Conservation (phyloP, 1,140 invertebrate species). For the Drosophila santomea region DNA sequence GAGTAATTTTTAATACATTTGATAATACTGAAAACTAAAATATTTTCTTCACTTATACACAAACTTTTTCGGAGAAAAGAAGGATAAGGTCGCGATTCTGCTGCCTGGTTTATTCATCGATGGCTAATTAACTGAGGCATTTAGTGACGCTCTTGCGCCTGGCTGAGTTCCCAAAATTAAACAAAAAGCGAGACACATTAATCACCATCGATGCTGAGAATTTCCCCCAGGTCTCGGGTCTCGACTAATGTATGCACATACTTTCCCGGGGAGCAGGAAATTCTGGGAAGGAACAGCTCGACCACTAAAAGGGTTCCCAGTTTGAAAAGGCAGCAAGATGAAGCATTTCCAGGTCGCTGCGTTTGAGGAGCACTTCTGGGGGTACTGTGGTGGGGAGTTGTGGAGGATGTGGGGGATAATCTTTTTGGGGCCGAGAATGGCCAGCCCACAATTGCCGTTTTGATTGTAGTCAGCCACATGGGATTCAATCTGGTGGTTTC, state of each 20-base stretch:
- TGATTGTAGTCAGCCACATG: conserved; percentile 79
- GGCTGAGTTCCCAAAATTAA: conserved; percentile 65
- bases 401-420: conserved; percentile 46
- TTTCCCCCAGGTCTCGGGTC: conserved; percentile 16
- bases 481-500: conserved; percentile 72
- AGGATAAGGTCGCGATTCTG: not conserved
- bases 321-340: conserved; percentile 25
- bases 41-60: not conserved
- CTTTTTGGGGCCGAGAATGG: conserved; percentile 10
- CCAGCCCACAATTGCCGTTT: conserved; percentile 64
- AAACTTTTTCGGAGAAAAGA: not conserved
- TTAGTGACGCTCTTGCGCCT: conserved; percentile 67
- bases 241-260: conserved; percentile 53
- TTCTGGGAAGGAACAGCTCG: conserved; percentile 6
- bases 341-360: conserved; percentile 74
- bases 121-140: conserved; percentile 66
- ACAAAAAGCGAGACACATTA: conserved; percentile 57
- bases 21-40: not conserved
- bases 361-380: conserved; percentile 27
- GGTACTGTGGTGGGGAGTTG: conserved; percentile 3
- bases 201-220: conserved; percentile 52
- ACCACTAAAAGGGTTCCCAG: conserved; percentile 56
- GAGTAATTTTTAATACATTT: too few species aligned
- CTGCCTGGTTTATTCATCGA: conserved; percentile 10
- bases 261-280: conserved; percentile 5